Conservation (phyloP, 2,888 invertebrate genomes). For the Dusona sp. region DNA sequence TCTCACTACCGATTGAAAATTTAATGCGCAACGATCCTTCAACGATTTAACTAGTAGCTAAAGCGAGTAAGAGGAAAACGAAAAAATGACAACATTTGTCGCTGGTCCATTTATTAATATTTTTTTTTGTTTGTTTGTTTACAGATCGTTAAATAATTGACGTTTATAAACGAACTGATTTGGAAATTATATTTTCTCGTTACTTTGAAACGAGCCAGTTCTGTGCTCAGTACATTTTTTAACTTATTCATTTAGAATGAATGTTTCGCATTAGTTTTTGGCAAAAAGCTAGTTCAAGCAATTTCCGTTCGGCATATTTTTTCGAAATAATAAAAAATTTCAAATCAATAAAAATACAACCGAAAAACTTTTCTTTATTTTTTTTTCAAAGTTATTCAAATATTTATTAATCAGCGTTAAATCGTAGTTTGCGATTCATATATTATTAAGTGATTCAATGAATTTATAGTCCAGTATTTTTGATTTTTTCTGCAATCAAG, state of each 20-base stretch:
- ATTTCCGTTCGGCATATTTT: background rate
- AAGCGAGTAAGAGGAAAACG: conserved; percentile 25
- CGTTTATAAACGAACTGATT: background rate
- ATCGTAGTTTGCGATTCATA: too few relatives aligned
- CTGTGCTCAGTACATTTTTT: background rate
- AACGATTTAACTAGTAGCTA: conserved; percentile 16
- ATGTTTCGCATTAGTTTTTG: background rate
- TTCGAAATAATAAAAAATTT: background rate
- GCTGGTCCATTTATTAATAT: conserved; percentile 54
- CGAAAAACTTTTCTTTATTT: background rate
- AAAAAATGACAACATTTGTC: conserved; percentile 30
- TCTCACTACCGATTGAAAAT: conserved; percentile 20
- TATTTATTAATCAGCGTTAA: background rate
- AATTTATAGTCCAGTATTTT: background rate
- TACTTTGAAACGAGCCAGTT: background rate
- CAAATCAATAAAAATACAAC: background rate
- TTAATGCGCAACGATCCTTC: conserved; percentile 33
- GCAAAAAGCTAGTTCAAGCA: background rate
- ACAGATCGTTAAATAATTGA: conserved; percentile 3
- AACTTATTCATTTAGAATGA: background rate
- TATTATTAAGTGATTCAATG: too few relatives aligned
- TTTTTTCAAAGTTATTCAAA: background rate
- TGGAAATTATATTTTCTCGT: background rate
- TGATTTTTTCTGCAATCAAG: background rate
- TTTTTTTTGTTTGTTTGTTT: background rate